These are phyloP conservation scores for Tinea semifulvella DNA, from an alignment of 2,888 invertebrate species.

Conservation along the genomic window DNA sequence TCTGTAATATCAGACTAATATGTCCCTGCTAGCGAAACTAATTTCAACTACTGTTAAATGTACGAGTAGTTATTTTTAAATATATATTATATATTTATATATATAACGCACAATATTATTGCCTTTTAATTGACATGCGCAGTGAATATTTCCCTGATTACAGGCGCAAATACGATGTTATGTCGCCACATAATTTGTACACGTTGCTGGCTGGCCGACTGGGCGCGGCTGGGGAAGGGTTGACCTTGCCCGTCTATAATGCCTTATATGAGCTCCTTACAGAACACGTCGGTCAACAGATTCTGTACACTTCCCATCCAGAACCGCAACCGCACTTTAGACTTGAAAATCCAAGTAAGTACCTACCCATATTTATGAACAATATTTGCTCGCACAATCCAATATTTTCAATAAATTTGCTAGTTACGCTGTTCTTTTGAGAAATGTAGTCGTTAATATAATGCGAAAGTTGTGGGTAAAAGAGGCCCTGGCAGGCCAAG, in stretches of 20 bases:
- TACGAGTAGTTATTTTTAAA: too few species aligned
- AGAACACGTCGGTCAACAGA: constrained; percentile 95
- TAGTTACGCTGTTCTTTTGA: too few species aligned
- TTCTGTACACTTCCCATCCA: constrained; percentile 91
- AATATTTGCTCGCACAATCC: background rate
- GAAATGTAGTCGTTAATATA: too few species aligned
- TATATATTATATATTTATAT: too few species aligned
- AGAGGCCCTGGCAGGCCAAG: too few species aligned
- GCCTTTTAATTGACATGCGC: too few species aligned
- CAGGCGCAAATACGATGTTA: constrained; percentile 98
- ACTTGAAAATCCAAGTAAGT: constrained; percentile 95
- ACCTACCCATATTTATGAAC: background rate
- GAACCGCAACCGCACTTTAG: constrained; percentile 95
- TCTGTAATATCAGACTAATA: too few species aligned
- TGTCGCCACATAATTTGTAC: constrained; percentile 98
- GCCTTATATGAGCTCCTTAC: constrained; percentile 98
- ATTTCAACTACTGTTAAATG: too few species aligned
- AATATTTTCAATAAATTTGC: too few species aligned
- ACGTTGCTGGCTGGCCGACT: constrained; percentile 94
- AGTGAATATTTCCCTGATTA: constrained; percentile 19
- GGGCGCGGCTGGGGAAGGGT: constrained; percentile 74
- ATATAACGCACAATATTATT: too few species aligned
- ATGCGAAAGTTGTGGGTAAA: too few species aligned
- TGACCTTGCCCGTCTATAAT: constrained; percentile 96
- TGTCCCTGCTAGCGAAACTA: too few species aligned